Percentiles rank a stretch among this genome's conserved stretches.
phyloP scores from a whole-genome alignment of 1,140 invertebrate genomes.

The Zelostemma sp. region DNA sequence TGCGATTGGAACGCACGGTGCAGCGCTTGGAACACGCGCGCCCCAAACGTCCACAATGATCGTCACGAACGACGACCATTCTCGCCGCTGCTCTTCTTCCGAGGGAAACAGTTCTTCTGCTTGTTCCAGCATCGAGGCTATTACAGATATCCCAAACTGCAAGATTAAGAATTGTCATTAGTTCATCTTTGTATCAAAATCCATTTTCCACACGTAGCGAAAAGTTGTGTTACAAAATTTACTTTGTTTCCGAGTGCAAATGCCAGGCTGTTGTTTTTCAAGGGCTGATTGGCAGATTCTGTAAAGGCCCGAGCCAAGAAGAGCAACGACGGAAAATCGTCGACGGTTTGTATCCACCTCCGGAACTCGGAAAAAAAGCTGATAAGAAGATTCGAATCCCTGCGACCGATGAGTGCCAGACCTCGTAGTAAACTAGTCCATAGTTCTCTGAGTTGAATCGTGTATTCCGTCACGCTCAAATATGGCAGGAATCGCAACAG shows the following conservation, averaged over 20 bases:
- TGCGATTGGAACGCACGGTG: constrained; percentile 61
- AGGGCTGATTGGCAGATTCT: constrained; percentile 53
- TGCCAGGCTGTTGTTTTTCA: constrained; percentile 61
- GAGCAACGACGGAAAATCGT: constrained; percentile 44
- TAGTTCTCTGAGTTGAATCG: constrained; percentile 66
- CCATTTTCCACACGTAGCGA: too few species aligned
- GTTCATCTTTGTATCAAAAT: too few species aligned
- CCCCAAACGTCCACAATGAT: constrained; percentile 54
- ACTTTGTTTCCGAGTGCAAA: constrained; percentile 66
- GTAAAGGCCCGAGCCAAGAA: constrained; percentile 56
- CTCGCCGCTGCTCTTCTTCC: constrained; percentile 28
- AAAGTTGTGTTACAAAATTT: too few species aligned
- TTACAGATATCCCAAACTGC: constrained; percentile 66
- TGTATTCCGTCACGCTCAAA: constrained; percentile 64
- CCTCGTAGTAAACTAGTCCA: constrained; percentile 71
- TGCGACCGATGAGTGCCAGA: constrained; percentile 69
- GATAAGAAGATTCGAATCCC: constrained; percentile 67
- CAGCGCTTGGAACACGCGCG: constrained; percentile 47
- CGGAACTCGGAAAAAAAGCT: constrained; percentile 71
- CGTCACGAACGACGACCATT: constrained; percentile 63
- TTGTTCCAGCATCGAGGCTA: constrained; percentile 62
- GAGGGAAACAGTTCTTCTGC: constrained; percentile 54
- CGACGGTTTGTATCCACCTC: constrained; percentile 63
- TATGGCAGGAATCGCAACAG: constrained; percentile 73
- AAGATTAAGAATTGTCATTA: constrained; percentile 28